These are phyloP conservation scores for Stichopus chloronotus DNA, from an alignment of 35 echinoderm and acorn worm genomes.

Conservation along the genomic window DNA sequence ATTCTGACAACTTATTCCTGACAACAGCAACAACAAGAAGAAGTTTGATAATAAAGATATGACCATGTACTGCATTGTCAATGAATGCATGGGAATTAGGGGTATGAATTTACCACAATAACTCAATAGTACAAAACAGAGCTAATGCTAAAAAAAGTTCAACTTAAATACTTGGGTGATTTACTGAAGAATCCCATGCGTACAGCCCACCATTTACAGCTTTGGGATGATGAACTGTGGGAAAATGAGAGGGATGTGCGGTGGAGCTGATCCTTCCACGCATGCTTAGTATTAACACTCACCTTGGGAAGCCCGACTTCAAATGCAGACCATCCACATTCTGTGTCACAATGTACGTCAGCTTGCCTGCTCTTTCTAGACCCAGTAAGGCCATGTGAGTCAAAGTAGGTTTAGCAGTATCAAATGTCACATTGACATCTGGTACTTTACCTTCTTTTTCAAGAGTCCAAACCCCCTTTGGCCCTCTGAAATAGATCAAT, in stretches of 20 bases:
- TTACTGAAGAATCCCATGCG: too few relatives aligned
- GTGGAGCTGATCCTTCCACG: not conserved
- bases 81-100: too few relatives aligned
- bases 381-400: slow-evolving; percentile 89
- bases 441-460: slow-evolving; percentile 91
- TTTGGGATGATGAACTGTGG: too few relatives aligned
- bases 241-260: not conserved
- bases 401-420: slow-evolving; percentile 78
- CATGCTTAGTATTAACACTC: not conserved
- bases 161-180: too few relatives aligned
- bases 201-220: too few relatives aligned
- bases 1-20: slow-evolving; percentile 75
- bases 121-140: too few relatives aligned
- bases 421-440: slow-evolving; percentile 92
- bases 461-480: slow-evolving; percentile 93
- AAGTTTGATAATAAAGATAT: not conserved
- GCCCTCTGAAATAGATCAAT: slow-evolving; percentile 69
- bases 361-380: slow-evolving; percentile 78
- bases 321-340: slow-evolving; percentile 97
- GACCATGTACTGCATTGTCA: too few relatives aligned
- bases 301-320: slow-evolving; percentile 95
- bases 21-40: not conserved
- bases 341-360: slow-evolving; percentile 91
- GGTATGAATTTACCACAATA: too few relatives aligned
- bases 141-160: too few relatives aligned